These are phyloP conservation scores for Pseudomyrmex pallidus DNA, from an alignment of 1,140 invertebrate genomes.

Conservation along the genomic window DNA sequence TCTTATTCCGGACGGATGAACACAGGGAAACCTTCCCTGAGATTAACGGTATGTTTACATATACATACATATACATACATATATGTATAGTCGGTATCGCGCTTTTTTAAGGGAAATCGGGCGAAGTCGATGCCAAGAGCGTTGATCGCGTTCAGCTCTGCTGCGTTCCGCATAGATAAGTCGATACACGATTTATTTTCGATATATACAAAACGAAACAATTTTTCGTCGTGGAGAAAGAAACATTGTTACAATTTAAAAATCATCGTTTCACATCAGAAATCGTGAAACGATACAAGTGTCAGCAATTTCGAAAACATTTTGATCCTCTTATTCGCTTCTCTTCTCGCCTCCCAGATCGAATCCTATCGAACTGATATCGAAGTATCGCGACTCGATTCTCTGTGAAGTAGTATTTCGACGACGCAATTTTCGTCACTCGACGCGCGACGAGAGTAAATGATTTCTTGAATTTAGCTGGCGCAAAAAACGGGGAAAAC, in stretches of 20 bases:
- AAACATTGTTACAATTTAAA: too few relatives aligned
- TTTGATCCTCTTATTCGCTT: not conserved
- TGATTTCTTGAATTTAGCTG: conserved; percentile 51
- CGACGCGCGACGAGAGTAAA: conserved; percentile 34
- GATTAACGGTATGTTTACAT: conserved; percentile 30
- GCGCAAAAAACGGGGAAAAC: conserved; percentile 44
- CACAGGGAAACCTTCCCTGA: not conserved
- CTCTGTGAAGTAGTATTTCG: conserved; percentile 20
- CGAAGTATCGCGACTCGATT: conserved; percentile 3
- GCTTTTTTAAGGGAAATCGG: conserved; percentile 13
- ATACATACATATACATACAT: not conserved
- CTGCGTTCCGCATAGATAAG: too few relatives aligned
- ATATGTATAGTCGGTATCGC: too few relatives aligned
- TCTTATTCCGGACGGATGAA: conserved; percentile 20
- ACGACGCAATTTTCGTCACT: conserved; percentile 30
- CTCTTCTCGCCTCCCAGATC: not conserved
- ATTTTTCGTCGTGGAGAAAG: too few relatives aligned
- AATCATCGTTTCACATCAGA: not conserved
- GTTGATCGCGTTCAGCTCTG: not conserved
- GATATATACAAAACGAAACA: too few relatives aligned
- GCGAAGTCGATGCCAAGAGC: not conserved
- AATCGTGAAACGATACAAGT: not conserved
- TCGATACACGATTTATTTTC: too few relatives aligned
- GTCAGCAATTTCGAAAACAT: not conserved
- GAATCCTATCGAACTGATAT: conserved; percentile 27